Conservation (phyloP, 64 coral and sea anemone genomes). For the Montipora sp. region DNA sequence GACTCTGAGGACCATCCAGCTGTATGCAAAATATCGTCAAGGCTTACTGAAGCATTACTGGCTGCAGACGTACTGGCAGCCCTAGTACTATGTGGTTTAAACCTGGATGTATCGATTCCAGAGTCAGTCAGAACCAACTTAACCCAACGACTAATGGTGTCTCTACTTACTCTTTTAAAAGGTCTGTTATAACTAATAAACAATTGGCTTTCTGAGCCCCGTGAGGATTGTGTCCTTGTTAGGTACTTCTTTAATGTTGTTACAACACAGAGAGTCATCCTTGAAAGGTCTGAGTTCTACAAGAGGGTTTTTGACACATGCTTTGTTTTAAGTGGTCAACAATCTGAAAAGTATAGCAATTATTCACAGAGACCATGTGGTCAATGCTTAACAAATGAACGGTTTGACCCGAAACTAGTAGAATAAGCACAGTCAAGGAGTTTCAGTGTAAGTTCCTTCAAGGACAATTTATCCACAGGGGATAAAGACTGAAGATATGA, state of each 20-base stretch:
- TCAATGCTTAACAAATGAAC: background rate
- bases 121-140: too few relatives aligned
- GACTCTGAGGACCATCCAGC: slow-evolving; percentile 24
- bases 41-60: slow-evolving; percentile 2
- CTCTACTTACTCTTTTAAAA: slow-evolving; percentile 22
- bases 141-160: slow-evolving; percentile 34
- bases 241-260: slow-evolving; percentile 46
- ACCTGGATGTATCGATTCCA: background rate
- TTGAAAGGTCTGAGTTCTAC: slow-evolving; percentile 8
- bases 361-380: background rate
- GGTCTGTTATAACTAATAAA: slow-evolving; percentile 29
- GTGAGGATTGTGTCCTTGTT: too few relatives aligned
- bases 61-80: slow-evolving; percentile 38
- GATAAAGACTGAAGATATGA: background rate
- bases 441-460: slow-evolving; percentile 18
- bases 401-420: background rate
- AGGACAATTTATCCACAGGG: background rate
- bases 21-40: slow-evolving; percentile 21
- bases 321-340: background rate
- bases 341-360: background rate
- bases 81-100: slow-evolving; percentile 43
- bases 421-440: background rate
- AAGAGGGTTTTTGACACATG: slow-evolving; percentile 2
- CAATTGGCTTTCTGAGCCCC: background rate
- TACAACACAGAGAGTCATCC: slow-evolving; percentile 36